phyloP scores from a whole-genome alignment of 2,888 invertebrate genomes.

The Macaria notata region DNA sequence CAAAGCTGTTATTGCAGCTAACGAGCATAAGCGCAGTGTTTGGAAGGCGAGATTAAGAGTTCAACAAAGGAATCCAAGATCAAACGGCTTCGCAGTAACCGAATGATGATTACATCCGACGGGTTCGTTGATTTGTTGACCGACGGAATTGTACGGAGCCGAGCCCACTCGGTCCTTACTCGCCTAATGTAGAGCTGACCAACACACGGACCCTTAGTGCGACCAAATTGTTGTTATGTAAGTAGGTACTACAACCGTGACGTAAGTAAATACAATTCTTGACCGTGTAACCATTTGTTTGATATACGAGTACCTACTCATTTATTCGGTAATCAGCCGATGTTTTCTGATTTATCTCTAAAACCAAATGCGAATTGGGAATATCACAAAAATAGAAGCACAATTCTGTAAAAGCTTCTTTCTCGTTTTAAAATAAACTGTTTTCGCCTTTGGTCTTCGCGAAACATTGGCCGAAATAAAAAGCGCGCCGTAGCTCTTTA shows the following conservation, averaged over 20 bases:
- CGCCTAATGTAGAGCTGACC: too few relatives aligned
- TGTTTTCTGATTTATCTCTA: too few relatives aligned
- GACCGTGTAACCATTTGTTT: too few relatives aligned
- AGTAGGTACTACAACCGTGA: too few relatives aligned
- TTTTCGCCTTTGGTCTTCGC: constrained; percentile 50
- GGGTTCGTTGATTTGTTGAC: constrained; percentile 48
- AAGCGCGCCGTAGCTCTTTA: constrained; percentile 55
- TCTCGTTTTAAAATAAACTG: constrained; percentile 57
- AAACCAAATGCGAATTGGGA: too few relatives aligned
- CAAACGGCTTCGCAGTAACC: constrained; percentile 62
- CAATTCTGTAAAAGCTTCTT: background rate
- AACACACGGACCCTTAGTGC: too few relatives aligned
- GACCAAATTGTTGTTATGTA: too few relatives aligned
- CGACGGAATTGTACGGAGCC: constrained; percentile 31
- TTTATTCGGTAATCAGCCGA: too few relatives aligned
- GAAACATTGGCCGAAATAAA: constrained; percentile 57
- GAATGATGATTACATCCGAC: constrained; percentile 65
- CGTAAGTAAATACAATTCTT: too few relatives aligned
- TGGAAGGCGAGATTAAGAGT: constrained; percentile 37
- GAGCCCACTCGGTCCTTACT: constrained; percentile 23
- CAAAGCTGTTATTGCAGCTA: constrained; percentile 28
- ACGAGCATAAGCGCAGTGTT: constrained; percentile 29
- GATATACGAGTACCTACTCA: too few relatives aligned
- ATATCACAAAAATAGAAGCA: too few relatives aligned
- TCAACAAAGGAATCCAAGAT: constrained; percentile 57